Evolutionary conservation across 2,113 vertebrate species (phyloP), one percentile per base, ranked within the genome.

Genomic region (Malurus alboscapulatus): DNA sequence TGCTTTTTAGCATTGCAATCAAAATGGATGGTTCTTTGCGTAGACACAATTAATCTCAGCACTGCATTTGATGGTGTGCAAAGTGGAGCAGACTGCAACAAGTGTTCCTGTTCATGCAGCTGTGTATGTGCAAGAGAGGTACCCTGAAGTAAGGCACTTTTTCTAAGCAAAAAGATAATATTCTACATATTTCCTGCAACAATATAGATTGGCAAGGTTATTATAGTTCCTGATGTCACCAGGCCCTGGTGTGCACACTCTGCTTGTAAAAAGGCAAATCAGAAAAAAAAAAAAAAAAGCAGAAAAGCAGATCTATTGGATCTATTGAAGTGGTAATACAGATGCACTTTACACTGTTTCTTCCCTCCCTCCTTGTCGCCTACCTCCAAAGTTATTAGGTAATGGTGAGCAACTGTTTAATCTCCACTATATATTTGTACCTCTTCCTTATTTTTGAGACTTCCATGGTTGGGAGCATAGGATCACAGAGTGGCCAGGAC

Each of bases 21-120:
- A 90, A 94, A 96, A 95, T 71, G 19, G 63, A 71, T 85, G 45
- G 80, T 74, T 67, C 42, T 83, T 91, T 73, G 77, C 62, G 44
- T 15, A 88, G 67, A 34, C 24, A 30, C 26, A 73, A 73, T 79
- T 87, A 79, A 67, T 83, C 34, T 71, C 21, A 83, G 38, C 19
- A 21, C 18, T 47, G 34, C 38, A 63, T 16, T 91, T 58, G 62
- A 4, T 47, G 32, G 14, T 0, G 0, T 65, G 27, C 10, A 26
- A 50, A 91, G 34, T 48, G 63, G n/a, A 73, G 75, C 40, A 44
- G 53, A n/a, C 12, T 42, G 1, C 45, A 30, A 27, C 50, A 72
- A 69, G 8, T 3, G 3, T 22, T 80, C 13, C 6, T 72, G 22
- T 47, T 91, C 29, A 15, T 17, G 9, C 36, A 71, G 19, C 6